Conservation (phyloP, 2,888 invertebrate genomes). For the Callyntrura sp. region DNA sequence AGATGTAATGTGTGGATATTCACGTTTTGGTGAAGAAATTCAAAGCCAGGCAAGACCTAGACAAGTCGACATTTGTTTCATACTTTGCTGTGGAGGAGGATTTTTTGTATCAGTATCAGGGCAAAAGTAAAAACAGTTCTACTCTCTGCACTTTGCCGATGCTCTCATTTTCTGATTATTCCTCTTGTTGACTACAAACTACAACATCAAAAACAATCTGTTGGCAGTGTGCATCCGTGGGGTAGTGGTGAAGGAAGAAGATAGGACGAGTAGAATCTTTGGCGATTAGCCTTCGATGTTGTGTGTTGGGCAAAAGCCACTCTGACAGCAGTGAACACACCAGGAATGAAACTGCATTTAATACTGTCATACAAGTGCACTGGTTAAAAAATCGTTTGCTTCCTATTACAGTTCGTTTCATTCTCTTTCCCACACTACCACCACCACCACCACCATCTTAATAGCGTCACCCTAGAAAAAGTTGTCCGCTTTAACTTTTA, state of each 20-base stretch:
- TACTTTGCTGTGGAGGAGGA: slow-evolving; percentile 4
- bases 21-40: background rate
- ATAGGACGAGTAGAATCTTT: background rate
- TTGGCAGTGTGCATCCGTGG: background rate
- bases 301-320: slow-evolving; percentile 2
- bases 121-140: background rate
- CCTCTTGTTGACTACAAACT: background rate
- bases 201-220: background rate
- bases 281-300: slow-evolving; percentile 4
- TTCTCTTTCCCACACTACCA: slow-evolving; percentile 51
- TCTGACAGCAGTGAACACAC: background rate
- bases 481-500: slow-evolving; percentile 27
- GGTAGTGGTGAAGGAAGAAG: background rate
- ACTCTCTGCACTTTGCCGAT: background rate
- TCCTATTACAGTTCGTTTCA: slow-evolving; percentile 24
- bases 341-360: slow-evolving; percentile 15
- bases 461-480: slow-evolving; percentile 32
- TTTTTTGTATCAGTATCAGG: slow-evolving; percentile 7
- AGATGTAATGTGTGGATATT: background rate
- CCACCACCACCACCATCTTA: slow-evolving; percentile 22
- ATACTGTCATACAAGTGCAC: background rate
- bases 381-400: slow-evolving; percentile 5
- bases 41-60: slow-evolving; percentile 2
- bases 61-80: slow-evolving; percentile 11
- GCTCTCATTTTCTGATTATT: slow-evolving; percentile 28